Evolutionary conservation across 2,113 vertebrate species (phyloP).

Genomic region (Pipa parva): DNA sequence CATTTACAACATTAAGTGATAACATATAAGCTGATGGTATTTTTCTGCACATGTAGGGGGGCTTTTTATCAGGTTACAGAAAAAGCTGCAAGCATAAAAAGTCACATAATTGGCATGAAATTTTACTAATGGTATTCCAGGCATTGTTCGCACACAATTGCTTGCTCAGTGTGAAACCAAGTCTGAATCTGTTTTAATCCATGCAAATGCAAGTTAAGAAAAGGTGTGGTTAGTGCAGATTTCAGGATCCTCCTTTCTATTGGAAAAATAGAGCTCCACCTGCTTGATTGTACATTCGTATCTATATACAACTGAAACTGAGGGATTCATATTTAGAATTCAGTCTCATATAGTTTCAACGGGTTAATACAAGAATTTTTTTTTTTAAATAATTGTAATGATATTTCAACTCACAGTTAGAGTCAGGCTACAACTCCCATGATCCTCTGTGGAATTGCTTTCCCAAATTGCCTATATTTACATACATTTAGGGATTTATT

Average conservation of each 20-base stretch:
- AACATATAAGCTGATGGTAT: conserved; percentile 21
- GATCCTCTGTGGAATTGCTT: too few relatives aligned
- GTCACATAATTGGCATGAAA: conserved; percentile 38
- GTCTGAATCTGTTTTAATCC: conserved; percentile 26
- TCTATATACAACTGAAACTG: too few relatives aligned
- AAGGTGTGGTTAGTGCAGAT: conserved; percentile 19
- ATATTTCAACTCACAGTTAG: too few relatives aligned
- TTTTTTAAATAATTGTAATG: too few relatives aligned
- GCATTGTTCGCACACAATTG: conserved; percentile 41
- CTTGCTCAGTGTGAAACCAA: conserved; percentile 16
- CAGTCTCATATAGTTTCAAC: too few relatives aligned
- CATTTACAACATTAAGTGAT: conserved; percentile 7
- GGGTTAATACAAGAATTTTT: too few relatives aligned
- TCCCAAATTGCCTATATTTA: too few relatives aligned
- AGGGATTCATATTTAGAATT: too few relatives aligned
- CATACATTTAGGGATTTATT: too few relatives aligned
- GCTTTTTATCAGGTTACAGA: conserved; percentile 32
- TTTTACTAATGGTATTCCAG: conserved; percentile 32
- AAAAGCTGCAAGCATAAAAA: conserved; percentile 32
- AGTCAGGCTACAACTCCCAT: too few relatives aligned
- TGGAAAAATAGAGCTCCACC: not conserved
- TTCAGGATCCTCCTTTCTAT: not conserved
- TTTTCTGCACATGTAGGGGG: conserved; percentile 24
- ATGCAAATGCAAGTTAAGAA: conserved; percentile 31
- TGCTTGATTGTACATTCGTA: too few relatives aligned